Evolutionary conservation across 2,888 invertebrate genomes (phyloP).

Genomic region (Nephrotoma flavescens): DNA sequence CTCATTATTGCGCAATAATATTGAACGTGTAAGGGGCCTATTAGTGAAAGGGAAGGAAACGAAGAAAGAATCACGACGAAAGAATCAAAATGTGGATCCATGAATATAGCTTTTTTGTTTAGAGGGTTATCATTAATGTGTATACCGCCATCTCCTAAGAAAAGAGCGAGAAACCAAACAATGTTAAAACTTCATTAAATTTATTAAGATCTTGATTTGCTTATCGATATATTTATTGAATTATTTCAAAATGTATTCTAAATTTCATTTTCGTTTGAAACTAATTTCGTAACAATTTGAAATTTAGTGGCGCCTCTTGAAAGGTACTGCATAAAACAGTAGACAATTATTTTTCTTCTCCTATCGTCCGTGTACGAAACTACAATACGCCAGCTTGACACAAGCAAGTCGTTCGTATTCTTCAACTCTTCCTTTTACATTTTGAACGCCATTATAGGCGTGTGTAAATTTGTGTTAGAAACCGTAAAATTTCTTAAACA

Average conservation of each 20-base stretch:
- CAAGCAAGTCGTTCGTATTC: neutral
- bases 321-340: neutral
- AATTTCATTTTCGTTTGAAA: neutral
- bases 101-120: too few relatives aligned
- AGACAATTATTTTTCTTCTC: neutral
- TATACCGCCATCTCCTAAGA: neutral
- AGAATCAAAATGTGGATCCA: too few relatives aligned
- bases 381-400: conserved; percentile 2
- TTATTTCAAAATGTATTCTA: neutral
- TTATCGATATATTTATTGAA: neutral
- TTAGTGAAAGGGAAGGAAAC: too few relatives aligned
- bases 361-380: neutral
- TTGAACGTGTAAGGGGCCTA: too few relatives aligned
- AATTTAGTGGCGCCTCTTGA: neutral
- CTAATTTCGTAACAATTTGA: neutral
- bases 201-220: neutral
- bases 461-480: conserved; percentile 58
- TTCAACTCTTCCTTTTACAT: conserved; percentile 46
- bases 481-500: conserved; percentile 57
- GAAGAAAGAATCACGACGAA: too few relatives aligned
- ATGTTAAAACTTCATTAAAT: neutral
- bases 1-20: too few relatives aligned
- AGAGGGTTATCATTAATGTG: neutral
- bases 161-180: neutral
- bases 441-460: conserved; percentile 81